Percentiles rank a stretch among this genome's conserved stretches.
Conservation (phyloP, 2,113 vertebrate genomes). For the Entelurus aequoreus region DNA sequence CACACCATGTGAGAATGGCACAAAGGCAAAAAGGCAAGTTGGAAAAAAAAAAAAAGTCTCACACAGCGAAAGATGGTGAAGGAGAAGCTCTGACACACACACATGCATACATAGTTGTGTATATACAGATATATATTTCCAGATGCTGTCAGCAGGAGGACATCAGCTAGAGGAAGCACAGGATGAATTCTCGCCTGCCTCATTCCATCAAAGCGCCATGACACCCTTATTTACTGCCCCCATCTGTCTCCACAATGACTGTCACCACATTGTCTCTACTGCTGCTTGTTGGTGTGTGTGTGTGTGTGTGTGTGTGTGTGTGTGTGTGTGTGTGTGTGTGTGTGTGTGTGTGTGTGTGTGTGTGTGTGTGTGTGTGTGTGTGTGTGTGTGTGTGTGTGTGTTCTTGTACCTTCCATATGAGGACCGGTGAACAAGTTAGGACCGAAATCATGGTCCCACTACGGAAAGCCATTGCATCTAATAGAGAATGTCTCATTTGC, state of each 20-base stretch:
- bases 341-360: not conserved
- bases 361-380: slow-evolving; percentile 8
- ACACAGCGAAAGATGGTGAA: not conserved
- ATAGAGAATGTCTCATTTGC: too few species aligned
- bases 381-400: too few species aligned
- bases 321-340: slow-evolving; percentile 3
- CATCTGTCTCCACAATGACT: slow-evolving; percentile 63
- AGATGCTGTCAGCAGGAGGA: slow-evolving; percentile 64
- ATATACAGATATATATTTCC: slow-evolving; percentile 65
- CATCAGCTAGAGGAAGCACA: slow-evolving; percentile 61
- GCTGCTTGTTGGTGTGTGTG: slow-evolving; percentile 8
- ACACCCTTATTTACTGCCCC: slow-evolving; percentile 70
- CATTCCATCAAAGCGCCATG: slow-evolving; percentile 67
- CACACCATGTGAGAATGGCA: slow-evolving; percentile 19
- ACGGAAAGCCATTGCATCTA: too few species aligned
- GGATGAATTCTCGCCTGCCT: slow-evolving; percentile 69
- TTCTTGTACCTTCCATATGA: too few species aligned
- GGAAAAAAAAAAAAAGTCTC: slow-evolving; percentile 14
- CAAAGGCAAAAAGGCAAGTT: slow-evolving; percentile 17
- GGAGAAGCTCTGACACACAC: slow-evolving; percentile 16
- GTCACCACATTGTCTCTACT: slow-evolving; percentile 31
- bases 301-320: slow-evolving; percentile 9
- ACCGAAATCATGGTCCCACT: too few species aligned
- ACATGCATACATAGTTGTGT: slow-evolving; percentile 23
- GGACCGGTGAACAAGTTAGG: too few species aligned